Evolutionary conservation across 2,888 invertebrate species (phyloP).

Genomic region (Protula sp.): DNA sequence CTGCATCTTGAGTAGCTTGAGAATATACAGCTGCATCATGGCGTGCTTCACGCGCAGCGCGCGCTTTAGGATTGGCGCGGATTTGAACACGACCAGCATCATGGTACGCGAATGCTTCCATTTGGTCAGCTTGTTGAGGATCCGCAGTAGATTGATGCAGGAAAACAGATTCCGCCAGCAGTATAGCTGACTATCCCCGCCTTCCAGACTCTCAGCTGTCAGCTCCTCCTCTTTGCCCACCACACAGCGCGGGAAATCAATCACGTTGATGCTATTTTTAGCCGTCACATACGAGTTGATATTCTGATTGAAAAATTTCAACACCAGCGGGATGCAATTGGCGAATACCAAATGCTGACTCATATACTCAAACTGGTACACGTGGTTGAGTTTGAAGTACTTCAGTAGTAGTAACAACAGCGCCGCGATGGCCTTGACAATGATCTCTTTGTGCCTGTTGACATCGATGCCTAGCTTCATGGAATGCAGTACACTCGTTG

Average conservation of each 20-base stretch:
- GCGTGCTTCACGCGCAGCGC: constrained; percentile 79
- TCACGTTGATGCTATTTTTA: constrained; percentile 84
- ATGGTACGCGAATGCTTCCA: constrained; percentile 92
- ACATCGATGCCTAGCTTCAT: constrained; percentile 95
- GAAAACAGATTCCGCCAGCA: constrained; percentile 98
- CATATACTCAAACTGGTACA: constrained; percentile 99
- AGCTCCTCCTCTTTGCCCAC: constrained; percentile 91
- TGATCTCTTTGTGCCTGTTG: constrained; percentile 96
- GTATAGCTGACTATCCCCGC: constrained; percentile 63
- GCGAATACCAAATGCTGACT: constrained; percentile 98
- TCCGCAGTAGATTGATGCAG: constrained; percentile 90
- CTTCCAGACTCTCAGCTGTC: constrained; percentile 75
- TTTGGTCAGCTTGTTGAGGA: constrained; percentile 96
- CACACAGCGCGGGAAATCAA: constrained; percentile 93
- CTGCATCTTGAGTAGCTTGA: constrained; percentile 98
- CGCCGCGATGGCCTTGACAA: constrained; percentile 75
- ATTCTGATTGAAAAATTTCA: constrained; percentile 98
- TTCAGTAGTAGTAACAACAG: constrained; percentile 83
- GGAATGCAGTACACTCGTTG: constrained; percentile 75
- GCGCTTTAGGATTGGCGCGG: constrained; percentile 94
- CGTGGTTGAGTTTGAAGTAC: constrained; percentile 94
- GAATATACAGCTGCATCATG: constrained; percentile 94
- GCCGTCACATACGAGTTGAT: constrained; percentile 90
- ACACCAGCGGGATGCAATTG: constrained; percentile 94
- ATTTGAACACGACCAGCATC: constrained; percentile 99